phyloP scores from a whole-genome alignment of 2,797 vertebrate species.

The Pseudochirops cupreus region DNA sequence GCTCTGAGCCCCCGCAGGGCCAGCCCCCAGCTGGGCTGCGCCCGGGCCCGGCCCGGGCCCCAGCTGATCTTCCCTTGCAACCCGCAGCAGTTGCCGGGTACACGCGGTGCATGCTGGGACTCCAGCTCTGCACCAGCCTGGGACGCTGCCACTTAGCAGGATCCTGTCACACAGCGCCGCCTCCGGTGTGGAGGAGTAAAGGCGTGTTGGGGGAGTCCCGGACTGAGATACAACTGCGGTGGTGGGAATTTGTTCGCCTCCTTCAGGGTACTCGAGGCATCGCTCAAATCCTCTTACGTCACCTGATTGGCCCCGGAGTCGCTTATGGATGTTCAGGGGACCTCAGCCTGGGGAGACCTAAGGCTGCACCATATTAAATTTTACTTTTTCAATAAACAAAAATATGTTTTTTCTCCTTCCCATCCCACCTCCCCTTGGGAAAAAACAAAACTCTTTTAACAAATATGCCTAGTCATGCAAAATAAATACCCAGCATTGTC shows the following conservation, averaged over 20 bases:
- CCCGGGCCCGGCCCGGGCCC: slow-evolving; percentile 69
- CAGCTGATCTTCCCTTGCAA: slow-evolving; percentile 67
- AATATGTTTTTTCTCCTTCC: neutral
- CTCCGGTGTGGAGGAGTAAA: neutral
- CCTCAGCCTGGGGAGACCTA: neutral
- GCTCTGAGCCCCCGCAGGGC: slow-evolving; percentile 35
- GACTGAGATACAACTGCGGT: fast-evolving
- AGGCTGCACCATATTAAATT: neutral
- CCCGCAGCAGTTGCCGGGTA: slow-evolving; percentile 78
- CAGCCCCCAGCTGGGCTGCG: slow-evolving; percentile 69
- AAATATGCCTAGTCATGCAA: neutral
- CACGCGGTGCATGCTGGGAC: slow-evolving; percentile 81
- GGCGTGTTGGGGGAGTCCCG: neutral
- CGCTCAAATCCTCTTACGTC: neutral
- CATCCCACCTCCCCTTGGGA: neutral
- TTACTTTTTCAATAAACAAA: neutral
- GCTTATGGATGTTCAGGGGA: neutral
- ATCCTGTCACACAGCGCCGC: neutral
- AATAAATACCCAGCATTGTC: neutral
- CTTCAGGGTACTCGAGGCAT: neutral
- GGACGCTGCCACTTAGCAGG: no score
- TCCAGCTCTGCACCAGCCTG: slow-evolving; percentile 75
- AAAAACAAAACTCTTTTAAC: neutral
- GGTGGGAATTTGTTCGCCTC: no score
- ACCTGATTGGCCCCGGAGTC: neutral